Evolutionary conservation across 2,113 vertebrate genomes (phyloP).

Genomic region (Talpa occidentalis): DNA sequence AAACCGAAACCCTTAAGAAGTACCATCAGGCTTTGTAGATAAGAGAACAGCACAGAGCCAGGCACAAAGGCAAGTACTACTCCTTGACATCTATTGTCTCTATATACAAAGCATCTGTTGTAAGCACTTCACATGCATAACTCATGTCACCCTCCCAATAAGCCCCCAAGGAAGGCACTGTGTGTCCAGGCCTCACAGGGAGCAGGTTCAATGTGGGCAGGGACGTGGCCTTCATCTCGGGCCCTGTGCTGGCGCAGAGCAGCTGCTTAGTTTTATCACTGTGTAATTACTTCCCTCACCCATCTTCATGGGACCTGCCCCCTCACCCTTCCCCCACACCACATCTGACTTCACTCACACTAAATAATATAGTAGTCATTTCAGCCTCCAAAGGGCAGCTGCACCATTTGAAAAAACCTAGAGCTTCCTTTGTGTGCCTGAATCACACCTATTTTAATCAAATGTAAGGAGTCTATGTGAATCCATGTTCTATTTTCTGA

Average conservation of each 20-base stretch:
- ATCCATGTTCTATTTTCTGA: not conserved
- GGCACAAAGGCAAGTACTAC: not conserved
- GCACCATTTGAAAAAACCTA: not conserved
- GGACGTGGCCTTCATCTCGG: not conserved
- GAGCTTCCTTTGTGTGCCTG: not conserved
- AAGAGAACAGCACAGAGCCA: not conserved
- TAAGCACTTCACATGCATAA: not conserved
- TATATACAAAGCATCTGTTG: not conserved
- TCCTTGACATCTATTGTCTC: not conserved
- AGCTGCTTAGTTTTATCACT: too few relatives aligned
- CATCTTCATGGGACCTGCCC: not conserved
- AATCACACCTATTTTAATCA: not conserved
- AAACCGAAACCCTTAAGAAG: not conserved
- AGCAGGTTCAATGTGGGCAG: not conserved
- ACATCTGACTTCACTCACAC: not conserved
- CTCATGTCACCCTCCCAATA: not conserved
- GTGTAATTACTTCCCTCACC: not conserved
- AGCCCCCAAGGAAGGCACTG: not conserved
- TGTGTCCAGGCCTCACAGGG: not conserved
- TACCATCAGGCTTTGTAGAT: not conserved
- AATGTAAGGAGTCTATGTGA: not conserved
- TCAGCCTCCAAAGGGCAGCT: not conserved
- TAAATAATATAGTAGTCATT: too few relatives aligned
- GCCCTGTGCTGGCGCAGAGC: not conserved
- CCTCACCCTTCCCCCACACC: too few relatives aligned